These are phyloP conservation scores for Cyaniris semiargus DNA, from an alignment of 2,888 invertebrate genomes.

Conservation along the genomic window DNA sequence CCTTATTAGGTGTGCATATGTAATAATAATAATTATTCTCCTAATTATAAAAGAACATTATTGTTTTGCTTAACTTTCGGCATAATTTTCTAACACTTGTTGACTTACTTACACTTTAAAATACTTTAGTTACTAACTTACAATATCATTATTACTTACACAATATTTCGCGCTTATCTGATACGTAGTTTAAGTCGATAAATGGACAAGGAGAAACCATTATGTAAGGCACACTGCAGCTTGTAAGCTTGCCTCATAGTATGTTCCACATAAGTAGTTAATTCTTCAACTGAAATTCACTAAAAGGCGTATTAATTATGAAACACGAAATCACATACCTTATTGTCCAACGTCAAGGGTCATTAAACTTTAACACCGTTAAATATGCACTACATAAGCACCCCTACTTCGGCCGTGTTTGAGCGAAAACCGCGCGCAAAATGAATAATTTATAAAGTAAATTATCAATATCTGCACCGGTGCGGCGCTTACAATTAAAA, in stretches of 20 bases:
- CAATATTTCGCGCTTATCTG: no score
- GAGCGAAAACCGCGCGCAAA: slow-evolving; percentile 1
- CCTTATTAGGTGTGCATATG: no score
- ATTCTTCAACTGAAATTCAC: neutral
- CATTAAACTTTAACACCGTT: slow-evolving; percentile 14
- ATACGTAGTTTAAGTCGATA: no score
- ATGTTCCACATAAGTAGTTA: neutral
- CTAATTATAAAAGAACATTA: no score
- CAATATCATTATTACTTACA: no score
- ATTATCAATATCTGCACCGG: slow-evolving; percentile 25
- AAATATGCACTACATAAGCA: slow-evolving; percentile 10
- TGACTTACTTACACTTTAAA: no score
- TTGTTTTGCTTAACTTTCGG: no score
- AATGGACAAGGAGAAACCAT: no score
- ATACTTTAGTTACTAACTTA: no score
- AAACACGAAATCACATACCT: slow-evolving; percentile 2
- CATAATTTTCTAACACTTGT: no score
- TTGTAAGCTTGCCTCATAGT: neutral
- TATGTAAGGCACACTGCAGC: no score
- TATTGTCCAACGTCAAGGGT: slow-evolving; percentile 13
- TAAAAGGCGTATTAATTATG: slow-evolving; percentile 13
- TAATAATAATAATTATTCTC: no score
- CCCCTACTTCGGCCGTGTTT: neutral
- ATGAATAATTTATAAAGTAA: slow-evolving; percentile 31
- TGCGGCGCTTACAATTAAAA: slow-evolving; percentile 21